Percentiles rank a stretch among this genome's conserved stretches.
phyloP scores from a whole-genome alignment of 2,888 invertebrate species.

The Endomychus coccineus region DNA sequence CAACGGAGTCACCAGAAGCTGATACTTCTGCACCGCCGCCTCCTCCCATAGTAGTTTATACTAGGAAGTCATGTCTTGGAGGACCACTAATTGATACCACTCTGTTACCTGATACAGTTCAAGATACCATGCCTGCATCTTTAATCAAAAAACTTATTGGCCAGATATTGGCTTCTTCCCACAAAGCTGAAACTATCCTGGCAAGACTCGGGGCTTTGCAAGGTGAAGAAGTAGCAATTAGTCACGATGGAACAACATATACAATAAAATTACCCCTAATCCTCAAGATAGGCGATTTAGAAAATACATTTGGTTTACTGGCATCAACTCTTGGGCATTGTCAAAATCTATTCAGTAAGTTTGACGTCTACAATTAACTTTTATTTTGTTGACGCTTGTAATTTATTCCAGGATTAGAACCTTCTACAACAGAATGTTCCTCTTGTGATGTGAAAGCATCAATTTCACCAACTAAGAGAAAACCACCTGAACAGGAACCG shows the following conservation, averaged over 20 bases:
- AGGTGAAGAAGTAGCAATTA: conserved; percentile 40
- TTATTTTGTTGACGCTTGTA: not conserved
- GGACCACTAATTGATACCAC: conserved; percentile 47
- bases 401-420: conserved; percentile 25
- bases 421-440: conserved; percentile 31
- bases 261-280: conserved; percentile 51
- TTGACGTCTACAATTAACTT: not conserved
- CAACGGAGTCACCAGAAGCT: conserved; percentile 41
- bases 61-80: conserved; percentile 47
- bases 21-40: conserved; percentile 46
- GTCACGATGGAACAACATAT: conserved; percentile 44
- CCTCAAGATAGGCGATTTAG: conserved; percentile 41
- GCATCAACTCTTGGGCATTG: conserved; percentile 51
- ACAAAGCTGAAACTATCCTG: conserved; percentile 38
- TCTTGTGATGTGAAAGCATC: conserved; percentile 34
- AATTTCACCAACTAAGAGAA: conserved; percentile 42
- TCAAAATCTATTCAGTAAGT: conserved; percentile 49
- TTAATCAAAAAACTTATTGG: conserved; percentile 39
- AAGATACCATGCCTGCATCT: conserved; percentile 44
- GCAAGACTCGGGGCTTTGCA: conserved; percentile 34
- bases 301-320: conserved; percentile 48
- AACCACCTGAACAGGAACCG: conserved; percentile 52
- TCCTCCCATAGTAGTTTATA: conserved; percentile 48
- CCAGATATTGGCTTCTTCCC: conserved; percentile 35
- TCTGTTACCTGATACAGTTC: conserved; percentile 45